Conservation (phyloP, 2,797 vertebrate genomes). For the Oryzias sinensis region DNA sequence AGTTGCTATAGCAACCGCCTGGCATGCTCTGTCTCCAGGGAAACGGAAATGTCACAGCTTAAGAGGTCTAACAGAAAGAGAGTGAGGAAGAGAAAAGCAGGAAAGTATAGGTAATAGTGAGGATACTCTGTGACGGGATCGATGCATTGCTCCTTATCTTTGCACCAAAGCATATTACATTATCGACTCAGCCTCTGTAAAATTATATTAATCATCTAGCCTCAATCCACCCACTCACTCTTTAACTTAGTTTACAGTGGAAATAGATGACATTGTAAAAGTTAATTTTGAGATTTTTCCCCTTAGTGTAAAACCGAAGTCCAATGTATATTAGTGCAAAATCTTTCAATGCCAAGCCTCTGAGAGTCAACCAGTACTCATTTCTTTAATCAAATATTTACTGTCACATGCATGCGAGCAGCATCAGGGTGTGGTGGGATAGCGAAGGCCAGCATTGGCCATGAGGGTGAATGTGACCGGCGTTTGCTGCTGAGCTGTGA, state of each 20-base stretch:
- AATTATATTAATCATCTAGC: conserved; percentile 68
- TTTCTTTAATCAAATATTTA: conserved; percentile 76
- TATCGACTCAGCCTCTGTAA: conserved; percentile 56
- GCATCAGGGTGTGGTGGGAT: conserved; percentile 52
- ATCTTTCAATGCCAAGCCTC: conserved; percentile 36
- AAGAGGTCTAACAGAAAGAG: conserved; percentile 77
- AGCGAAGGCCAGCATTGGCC: conserved; percentile 36
- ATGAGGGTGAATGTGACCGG: conserved; percentile 64
- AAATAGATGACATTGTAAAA: conserved; percentile 53
- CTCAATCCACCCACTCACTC: conserved; percentile 49
- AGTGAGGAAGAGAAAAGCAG: conserved; percentile 50
- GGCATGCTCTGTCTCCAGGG: conserved; percentile 86
- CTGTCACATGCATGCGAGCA: conserved; percentile 54
- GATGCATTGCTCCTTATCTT: conserved; percentile 59
- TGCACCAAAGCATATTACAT: conserved; percentile 54
- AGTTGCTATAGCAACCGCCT: conserved; percentile 90
- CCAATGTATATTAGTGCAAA: conserved; percentile 39
- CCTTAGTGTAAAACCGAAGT: conserved; percentile 51
- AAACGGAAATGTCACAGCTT: conserved; percentile 84
- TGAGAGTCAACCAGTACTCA: conserved; percentile 66
- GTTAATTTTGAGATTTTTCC: conserved; percentile 50
- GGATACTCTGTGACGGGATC: conserved; percentile 41
- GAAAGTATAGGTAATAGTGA: conserved; percentile 60
- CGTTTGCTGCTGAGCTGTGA: conserved; percentile 62
- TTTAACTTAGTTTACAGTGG: conserved; percentile 62